Evolutionary conservation across 1,140 invertebrate genomes (phyloP).

Genomic region (Thaumetopoea pityocampa): DNA sequence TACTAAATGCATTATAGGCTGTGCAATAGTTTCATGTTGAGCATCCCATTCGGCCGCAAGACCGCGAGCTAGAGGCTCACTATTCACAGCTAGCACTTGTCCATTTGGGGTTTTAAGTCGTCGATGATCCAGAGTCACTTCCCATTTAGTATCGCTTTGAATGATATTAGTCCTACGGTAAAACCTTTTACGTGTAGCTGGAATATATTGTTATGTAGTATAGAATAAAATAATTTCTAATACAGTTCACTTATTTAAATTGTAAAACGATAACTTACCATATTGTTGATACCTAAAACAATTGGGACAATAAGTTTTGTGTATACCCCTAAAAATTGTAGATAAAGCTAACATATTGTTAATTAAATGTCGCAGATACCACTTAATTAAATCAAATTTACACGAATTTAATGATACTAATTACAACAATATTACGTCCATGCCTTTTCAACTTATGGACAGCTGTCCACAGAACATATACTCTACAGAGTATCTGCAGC

Average conservation of each 20-base stretch:
- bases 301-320: constrained; percentile 13
- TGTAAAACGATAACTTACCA: constrained; percentile 17
- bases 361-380: too few relatives aligned
- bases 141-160: constrained; percentile 62
- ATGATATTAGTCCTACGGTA: constrained; percentile 52
- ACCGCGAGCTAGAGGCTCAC: constrained; percentile 92
- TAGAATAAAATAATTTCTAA: not conserved
- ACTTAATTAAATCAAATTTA: too few relatives aligned
- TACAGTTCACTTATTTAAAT: not conserved
- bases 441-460: too few relatives aligned
- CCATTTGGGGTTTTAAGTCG: constrained; percentile 93
- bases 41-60: constrained; percentile 94
- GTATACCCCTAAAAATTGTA: constrained; percentile 1
- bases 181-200: constrained; percentile 57
- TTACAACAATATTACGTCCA: too few relatives aligned
- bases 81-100: constrained; percentile 84
- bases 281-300: constrained; percentile 22
- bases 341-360: constrained; percentile 13
- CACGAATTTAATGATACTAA: too few relatives aligned
- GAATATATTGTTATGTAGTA: constrained; percentile 8
- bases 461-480: too few relatives aligned
- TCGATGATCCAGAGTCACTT: constrained; percentile 77
- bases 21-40: constrained; percentile 87
- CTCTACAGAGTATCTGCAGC: too few relatives aligned
- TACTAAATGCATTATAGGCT: constrained; percentile 93